phyloP scores from a whole-genome alignment of 2,113 vertebrate species.

The Gasterosteus nipponicus region DNA sequence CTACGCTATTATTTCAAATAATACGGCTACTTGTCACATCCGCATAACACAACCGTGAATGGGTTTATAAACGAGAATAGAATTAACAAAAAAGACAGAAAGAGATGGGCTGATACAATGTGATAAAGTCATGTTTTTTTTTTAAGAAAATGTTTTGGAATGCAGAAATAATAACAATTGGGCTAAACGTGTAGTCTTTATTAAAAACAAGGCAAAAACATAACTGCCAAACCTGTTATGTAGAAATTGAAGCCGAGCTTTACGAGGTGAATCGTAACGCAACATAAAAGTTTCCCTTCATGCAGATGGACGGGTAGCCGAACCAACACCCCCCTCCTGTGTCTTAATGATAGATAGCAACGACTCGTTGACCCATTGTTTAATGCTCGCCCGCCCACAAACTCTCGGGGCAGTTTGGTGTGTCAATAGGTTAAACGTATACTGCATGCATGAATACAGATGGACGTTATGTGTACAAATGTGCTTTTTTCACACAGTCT shows the following conservation, averaged over 20 bases:
- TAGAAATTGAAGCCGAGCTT: neutral
- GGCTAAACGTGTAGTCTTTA: neutral
- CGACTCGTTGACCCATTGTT: slow-evolving; percentile 4
- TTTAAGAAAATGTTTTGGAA: neutral
- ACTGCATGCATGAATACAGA: neutral
- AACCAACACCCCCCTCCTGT: slow-evolving; percentile 76
- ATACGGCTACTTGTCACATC: neutral
- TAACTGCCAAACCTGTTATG: neutral
- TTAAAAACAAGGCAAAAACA: fast-evolving
- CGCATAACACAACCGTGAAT: no score
- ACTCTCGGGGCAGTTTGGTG: neutral
- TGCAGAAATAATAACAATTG: neutral
- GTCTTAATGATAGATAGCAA: slow-evolving; percentile 70
- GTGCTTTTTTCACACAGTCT: neutral
- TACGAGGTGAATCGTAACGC: slow-evolving; percentile 48
- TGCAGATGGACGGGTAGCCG: neutral
- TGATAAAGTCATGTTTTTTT: neutral
- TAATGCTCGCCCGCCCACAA: neutral
- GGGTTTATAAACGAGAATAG: neutral
- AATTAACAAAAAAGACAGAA: no score
- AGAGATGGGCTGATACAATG: neutral
- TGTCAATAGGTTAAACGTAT: neutral
- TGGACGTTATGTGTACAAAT: neutral
- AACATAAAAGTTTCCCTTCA: slow-evolving; percentile 42
- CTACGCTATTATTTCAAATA: neutral